Conservation (phyloP, 2,113 vertebrate species). For the Leucosticte australis region DNA sequence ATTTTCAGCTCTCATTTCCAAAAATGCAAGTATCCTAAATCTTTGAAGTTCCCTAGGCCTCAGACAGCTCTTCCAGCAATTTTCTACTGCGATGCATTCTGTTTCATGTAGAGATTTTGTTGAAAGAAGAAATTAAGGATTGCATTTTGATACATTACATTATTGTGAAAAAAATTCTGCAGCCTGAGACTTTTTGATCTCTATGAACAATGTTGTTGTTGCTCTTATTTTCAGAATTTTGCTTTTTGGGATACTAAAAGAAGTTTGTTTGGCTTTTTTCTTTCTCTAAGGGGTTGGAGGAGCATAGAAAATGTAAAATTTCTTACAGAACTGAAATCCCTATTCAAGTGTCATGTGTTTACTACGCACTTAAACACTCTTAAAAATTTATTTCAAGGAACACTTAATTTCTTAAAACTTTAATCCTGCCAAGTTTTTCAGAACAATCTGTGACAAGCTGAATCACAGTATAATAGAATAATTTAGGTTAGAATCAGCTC, state of each 20-base stretch:
- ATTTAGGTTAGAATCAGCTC: neutral
- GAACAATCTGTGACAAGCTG: neutral
- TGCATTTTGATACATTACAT: neutral
- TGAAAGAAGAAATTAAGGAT: neutral
- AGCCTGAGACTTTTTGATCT: neutral
- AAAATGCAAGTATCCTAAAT: neutral
- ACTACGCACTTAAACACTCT: neutral
- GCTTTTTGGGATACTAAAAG: neutral
- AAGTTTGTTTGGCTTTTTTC: neutral
- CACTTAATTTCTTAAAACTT: neutral
- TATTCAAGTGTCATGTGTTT: neutral
- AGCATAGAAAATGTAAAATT: neutral
- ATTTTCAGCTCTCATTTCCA: neutral
- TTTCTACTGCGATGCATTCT: neutral
- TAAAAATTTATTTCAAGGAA: neutral
- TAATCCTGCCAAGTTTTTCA: neutral
- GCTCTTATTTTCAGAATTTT: neutral
- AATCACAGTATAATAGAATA: neutral
- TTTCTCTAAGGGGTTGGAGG: neutral
- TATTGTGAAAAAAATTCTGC: neutral
- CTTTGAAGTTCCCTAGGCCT: neutral
- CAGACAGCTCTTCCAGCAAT: neutral
- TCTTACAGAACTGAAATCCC: neutral
- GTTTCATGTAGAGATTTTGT: neutral
- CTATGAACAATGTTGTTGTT: neutral